Evolutionary conservation across 2,797 vertebrate genomes (phyloP).

Genomic region (Scolopax rusticola): DNA sequence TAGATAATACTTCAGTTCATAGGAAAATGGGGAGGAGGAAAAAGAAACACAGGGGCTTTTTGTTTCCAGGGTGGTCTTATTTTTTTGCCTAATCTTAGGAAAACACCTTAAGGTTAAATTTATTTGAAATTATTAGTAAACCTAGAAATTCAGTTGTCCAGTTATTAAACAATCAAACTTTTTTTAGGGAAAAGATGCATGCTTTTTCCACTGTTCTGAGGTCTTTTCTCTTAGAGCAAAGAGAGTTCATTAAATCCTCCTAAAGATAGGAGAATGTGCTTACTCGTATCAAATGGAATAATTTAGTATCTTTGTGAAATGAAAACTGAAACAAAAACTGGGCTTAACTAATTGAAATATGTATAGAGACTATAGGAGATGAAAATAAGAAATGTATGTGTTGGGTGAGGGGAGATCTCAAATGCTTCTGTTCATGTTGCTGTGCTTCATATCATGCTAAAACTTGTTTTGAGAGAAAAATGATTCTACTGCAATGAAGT

Average conservation of each 20-base stretch:
- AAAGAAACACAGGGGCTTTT: background rate
- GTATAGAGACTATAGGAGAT: background rate
- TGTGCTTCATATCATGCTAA: background rate
- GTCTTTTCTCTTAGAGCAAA: background rate
- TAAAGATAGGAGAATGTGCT: conserved; percentile 33
- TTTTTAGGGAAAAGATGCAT: background rate
- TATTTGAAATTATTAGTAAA: background rate
- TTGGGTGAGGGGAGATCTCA: background rate
- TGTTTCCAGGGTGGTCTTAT: background rate
- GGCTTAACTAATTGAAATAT: conserved; percentile 18
- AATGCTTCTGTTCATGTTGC: background rate
- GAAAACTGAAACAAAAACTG: conserved; percentile 65
- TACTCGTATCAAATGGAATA: conserved; percentile 78
- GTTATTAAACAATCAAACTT: background rate
- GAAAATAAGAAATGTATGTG: background rate
- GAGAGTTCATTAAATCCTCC: conserved; percentile 25
- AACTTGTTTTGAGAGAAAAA: background rate
- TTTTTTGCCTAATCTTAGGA: background rate
- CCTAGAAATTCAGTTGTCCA: background rate
- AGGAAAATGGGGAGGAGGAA: background rate
- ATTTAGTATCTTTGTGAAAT: conserved; percentile 84
- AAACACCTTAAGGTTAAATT: background rate
- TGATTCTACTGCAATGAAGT: conserved; percentile 11
- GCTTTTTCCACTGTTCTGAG: background rate
- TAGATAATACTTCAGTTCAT: background rate